These are phyloP conservation scores for Hipposideros larvatus DNA, from an alignment of 2,797 vertebrate species.

Conservation along the genomic window DNA sequence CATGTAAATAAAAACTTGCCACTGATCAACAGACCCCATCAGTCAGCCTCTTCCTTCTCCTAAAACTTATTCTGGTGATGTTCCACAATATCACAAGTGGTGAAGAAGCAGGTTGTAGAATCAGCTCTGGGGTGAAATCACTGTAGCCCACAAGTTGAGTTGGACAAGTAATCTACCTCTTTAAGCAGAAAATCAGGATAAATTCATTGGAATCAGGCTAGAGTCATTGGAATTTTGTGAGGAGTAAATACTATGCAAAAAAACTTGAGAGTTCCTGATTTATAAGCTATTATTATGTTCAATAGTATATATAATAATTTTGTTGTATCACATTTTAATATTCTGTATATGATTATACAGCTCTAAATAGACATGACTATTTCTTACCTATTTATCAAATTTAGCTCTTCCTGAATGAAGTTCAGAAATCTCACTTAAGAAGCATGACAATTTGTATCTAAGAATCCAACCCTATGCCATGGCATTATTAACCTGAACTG, in stretches of 20 bases:
- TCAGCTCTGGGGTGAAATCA: background rate
- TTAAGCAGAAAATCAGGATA: background rate
- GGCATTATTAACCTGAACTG: background rate
- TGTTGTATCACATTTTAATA: background rate
- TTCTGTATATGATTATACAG: background rate
- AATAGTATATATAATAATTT: background rate
- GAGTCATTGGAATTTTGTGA: background rate
- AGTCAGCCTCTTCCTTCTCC: background rate
- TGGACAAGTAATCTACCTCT: background rate
- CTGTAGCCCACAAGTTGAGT: background rate
- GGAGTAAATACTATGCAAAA: background rate
- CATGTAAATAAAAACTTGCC: background rate
- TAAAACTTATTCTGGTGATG: background rate
- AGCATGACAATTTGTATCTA: background rate
- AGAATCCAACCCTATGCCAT: background rate
- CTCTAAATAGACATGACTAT: background rate
- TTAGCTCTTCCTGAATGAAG: background rate
- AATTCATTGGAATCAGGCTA: background rate
- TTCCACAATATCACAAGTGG: background rate
- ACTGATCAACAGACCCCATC: background rate
- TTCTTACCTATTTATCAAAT: background rate
- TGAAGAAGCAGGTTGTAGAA: background rate
- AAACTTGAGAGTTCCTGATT: background rate
- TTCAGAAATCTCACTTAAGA: background rate
- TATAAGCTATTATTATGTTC: background rate